Evolutionary conservation across 1,140 invertebrate genomes (phyloP).

Genomic region (Idris sp.): DNA sequence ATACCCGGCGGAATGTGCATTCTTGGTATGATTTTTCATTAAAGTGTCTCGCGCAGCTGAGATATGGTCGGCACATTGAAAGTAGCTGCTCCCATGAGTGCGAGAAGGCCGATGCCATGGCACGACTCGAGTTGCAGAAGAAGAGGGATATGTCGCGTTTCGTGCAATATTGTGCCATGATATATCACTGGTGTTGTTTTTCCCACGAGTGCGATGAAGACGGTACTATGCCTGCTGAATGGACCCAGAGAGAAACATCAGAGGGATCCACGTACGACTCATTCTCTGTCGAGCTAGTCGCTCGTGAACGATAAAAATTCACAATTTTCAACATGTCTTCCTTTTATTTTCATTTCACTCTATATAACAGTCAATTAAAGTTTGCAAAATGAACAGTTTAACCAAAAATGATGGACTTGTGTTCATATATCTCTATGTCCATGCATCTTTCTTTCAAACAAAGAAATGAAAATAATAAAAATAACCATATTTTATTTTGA

Average conservation of each 20-base stretch:
- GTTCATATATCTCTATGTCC: too few species aligned
- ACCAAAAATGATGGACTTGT: conserved; percentile 12
- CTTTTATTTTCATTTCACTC: conserved; percentile 38
- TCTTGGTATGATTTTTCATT: conserved; percentile 78
- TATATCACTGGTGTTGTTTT: conserved; percentile 67
- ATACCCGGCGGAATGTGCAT: conserved; percentile 72
- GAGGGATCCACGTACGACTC: conserved; percentile 50
- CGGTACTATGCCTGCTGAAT: conserved; percentile 64
- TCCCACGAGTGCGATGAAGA: conserved; percentile 75
- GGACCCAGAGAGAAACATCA: conserved; percentile 67
- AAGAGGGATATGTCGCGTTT: conserved; percentile 66
- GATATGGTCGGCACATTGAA: conserved; percentile 77
- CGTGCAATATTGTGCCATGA: conserved; percentile 73
- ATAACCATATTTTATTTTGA: too few species aligned
- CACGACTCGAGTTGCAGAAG: conserved; percentile 18
- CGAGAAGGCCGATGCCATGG: conserved; percentile 53
- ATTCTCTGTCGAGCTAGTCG: conserved; percentile 51
- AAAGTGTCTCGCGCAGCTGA: conserved; percentile 75
- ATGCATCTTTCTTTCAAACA: too few species aligned
- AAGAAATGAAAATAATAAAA: too few species aligned
- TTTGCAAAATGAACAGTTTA: conserved; percentile 37
- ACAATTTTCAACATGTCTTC: conserved; percentile 43
- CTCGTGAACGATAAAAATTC: conserved; percentile 56
- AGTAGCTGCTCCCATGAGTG: conserved; percentile 72
- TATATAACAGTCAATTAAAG: conserved; percentile 40